Conservation (phyloP, 92 coral and sea anemone species). For the Meandrina meandrites region DNA sequence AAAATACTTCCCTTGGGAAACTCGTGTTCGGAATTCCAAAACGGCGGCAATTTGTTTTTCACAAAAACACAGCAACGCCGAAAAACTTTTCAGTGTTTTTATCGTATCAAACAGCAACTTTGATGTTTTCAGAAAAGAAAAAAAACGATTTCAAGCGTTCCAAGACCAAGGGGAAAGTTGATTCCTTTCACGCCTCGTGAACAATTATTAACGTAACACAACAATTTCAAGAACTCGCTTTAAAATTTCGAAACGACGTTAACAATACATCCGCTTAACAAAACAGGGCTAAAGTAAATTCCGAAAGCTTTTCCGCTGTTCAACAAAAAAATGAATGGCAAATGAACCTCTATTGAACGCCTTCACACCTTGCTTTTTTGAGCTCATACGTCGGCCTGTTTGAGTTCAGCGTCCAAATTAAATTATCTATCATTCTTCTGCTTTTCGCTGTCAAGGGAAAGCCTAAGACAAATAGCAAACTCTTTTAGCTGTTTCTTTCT, state of each 20-base stretch:
- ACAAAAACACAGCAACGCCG: conserved; percentile 15
- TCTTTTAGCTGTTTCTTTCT: conserved; percentile 1
- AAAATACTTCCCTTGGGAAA: conserved; percentile 29
- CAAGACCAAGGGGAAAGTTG: neutral
- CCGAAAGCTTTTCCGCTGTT: conserved; percentile 17
- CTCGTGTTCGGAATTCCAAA: conserved; percentile 3
- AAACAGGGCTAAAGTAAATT: conserved; percentile 12
- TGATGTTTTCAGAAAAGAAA: neutral
- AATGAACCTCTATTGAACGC: conserved; percentile 17
- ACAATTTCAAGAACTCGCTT: conserved; percentile 14
- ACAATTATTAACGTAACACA: neutral
- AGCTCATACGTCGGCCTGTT: conserved; percentile 13
- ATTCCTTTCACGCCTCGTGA: neutral
- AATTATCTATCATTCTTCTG: conserved; percentile 8
- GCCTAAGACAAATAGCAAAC: neutral
- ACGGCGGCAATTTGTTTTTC: conserved; percentile 11
- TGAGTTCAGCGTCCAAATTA: conserved; percentile 28
- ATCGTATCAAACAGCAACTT: neutral
- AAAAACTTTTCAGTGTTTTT: neutral
- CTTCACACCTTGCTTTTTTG: conserved; percentile 22
- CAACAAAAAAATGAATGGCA: conserved; percentile 12
- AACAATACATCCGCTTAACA: conserved; percentile 18
- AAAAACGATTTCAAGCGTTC: neutral
- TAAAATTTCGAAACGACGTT: neutral
- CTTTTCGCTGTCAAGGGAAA: conserved; percentile 18